Percentiles rank a stretch among this genome's conserved stretches.
Conservation (phyloP, 2,797 vertebrate genomes). For the Eupleurogrammus muticus region DNA sequence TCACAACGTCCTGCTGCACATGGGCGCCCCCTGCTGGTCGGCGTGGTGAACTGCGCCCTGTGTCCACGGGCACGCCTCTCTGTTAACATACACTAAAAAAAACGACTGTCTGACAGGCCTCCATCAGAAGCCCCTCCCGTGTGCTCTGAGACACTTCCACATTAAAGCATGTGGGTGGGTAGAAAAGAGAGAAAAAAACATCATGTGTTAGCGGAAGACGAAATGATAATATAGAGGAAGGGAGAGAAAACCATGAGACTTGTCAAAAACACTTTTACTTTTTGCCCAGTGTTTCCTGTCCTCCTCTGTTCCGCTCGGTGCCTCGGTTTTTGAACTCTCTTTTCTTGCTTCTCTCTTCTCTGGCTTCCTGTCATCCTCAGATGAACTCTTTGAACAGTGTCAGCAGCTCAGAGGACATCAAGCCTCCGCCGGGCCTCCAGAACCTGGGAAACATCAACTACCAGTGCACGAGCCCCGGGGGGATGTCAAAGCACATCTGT, state of each 20-base stretch:
- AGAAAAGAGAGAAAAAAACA: constrained; percentile 34
- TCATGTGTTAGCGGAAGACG: constrained; percentile 55
- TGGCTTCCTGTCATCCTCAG: constrained; percentile 75
- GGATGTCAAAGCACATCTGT: constrained; percentile 96
- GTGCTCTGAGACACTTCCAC: constrained; percentile 62
- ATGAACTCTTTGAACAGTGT: constrained; percentile 89
- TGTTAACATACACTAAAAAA: constrained; percentile 56
- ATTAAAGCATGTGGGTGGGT: constrained; percentile 64
- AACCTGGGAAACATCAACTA: constrained; percentile 90
- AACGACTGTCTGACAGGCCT: constrained; percentile 69
- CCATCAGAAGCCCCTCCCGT: constrained; percentile 53
- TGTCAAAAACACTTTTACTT: constrained; percentile 44
- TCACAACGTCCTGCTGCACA: neutral
- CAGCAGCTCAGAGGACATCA: constrained; percentile 92
- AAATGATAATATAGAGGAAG: constrained; percentile 64
- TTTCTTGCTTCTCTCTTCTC: constrained; percentile 30
- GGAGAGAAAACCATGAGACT: constrained; percentile 61
- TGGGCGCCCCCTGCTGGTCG: constrained; percentile 58
- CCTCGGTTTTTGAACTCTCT: no score
- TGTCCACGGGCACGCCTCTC: constrained; percentile 32
- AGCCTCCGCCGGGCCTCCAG: constrained; percentile 90
- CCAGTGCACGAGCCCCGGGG: constrained; percentile 90
- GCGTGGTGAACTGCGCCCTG: constrained; percentile 13
- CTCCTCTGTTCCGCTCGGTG: constrained; percentile 31
- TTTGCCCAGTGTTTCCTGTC: constrained; percentile 56